Conservation (phyloP, 2,113 vertebrate species). For the Onychostoma macrolepis region DNA sequence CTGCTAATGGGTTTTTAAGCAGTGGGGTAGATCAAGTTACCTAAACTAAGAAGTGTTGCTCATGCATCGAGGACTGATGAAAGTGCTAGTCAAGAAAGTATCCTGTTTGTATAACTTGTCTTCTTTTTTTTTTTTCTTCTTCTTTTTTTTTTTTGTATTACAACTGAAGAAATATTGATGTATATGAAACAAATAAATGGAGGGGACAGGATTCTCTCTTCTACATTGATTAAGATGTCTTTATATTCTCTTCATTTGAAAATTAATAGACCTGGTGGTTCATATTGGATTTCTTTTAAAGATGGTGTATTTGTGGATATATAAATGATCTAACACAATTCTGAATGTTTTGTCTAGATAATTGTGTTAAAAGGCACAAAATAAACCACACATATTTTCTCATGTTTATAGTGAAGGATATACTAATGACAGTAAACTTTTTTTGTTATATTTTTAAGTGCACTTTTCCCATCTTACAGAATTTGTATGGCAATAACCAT, state of each 20-base stretch:
- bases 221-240: conserved; percentile 51
- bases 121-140: conserved; percentile 67
- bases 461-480: conserved; percentile 25
- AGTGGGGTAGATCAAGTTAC: conserved; percentile 25
- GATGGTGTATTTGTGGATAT: not conserved
- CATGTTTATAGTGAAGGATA: conserved; percentile 20
- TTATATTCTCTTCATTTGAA: not conserved
- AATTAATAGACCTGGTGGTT: not conserved
- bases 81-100: conserved; percentile 84
- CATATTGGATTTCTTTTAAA: not conserved
- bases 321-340: not conserved
- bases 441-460: conserved; percentile 13
- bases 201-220: conserved; percentile 62
- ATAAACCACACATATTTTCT: not conserved
- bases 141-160: conserved; percentile 81
- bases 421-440: not conserved
- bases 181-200: conserved; percentile 82
- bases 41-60: conserved; percentile 14
- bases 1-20: conserved; percentile 28
- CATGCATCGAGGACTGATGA: conserved; percentile 79
- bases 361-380: not conserved
- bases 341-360: not conserved
- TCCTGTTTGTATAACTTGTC: conserved; percentile 93
- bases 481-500: conserved; percentile 26
- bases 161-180: conserved; percentile 81